phyloP scores from a whole-genome alignment of 2,888 invertebrate species.

The Chaetogeoica ovagalla region DNA sequence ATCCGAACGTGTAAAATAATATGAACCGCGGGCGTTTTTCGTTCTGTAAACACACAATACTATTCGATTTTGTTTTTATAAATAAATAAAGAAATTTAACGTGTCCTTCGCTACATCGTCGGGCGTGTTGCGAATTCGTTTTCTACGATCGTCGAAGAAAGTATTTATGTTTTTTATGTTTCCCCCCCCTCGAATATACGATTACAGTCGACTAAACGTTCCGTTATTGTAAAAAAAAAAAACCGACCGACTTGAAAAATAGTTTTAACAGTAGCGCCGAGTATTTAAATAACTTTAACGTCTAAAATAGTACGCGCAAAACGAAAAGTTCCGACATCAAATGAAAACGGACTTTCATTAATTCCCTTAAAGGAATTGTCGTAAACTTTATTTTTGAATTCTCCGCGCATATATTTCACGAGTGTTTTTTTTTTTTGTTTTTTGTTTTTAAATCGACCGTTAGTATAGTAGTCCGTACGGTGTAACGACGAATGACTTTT shows the following conservation, averaged over 20 bases:
- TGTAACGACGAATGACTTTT: too few species aligned
- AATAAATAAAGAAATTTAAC: background rate
- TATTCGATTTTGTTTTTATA: background rate
- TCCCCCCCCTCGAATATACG: background rate
- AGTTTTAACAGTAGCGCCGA: constrained; percentile 23
- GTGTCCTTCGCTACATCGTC: background rate
- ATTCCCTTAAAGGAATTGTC: constrained; percentile 21
- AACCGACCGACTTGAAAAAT: constrained; percentile 29
- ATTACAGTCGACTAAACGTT: constrained; percentile 24
- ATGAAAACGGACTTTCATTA: constrained; percentile 43
- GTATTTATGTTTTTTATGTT: background rate
- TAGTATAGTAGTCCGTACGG: too few species aligned
- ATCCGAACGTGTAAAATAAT: background rate
- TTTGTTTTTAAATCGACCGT: background rate
- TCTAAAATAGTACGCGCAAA: constrained; percentile 15
- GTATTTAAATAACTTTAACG: constrained; percentile 32
- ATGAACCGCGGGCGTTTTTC: too few species aligned
- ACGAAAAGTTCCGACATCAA: constrained; percentile 34
- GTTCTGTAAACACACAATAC: background rate
- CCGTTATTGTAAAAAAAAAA: constrained; percentile 23
- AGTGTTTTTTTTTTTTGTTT: background rate
- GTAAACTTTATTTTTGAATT: constrained; percentile 41
- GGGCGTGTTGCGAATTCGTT: background rate
- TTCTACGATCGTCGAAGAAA: background rate
- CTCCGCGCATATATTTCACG: background rate